A percentile compares a stretch with the other conserved stretches of the same genome.
These are phyloP conservation scores for Acholoe squamosa DNA, from an alignment of 2,888 invertebrate species.

Conservation along the genomic window DNA sequence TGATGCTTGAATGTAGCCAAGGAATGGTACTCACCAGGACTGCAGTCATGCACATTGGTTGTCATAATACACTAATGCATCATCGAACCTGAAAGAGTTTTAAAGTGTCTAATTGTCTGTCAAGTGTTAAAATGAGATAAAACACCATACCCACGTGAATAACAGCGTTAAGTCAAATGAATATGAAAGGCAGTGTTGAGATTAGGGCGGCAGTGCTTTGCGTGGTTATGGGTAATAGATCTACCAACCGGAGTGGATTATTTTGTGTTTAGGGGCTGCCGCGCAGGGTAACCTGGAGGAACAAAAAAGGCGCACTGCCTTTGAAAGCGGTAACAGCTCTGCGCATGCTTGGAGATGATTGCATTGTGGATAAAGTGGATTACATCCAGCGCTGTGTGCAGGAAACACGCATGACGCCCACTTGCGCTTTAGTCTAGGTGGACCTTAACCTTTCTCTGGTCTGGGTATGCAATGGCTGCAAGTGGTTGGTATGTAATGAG, in stretches of 20 bases:
- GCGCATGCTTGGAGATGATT: background rate
- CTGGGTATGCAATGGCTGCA: no score
- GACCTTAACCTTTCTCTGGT: no score
- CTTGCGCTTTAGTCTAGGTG: no score
- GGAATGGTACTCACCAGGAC: no score
- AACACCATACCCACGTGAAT: background rate
- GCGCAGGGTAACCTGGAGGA: background rate
- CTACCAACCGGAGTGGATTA: background rate
- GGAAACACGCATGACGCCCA: background rate
- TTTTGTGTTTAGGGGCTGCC: background rate
- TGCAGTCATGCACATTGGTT: no score
- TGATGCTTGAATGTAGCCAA: no score
- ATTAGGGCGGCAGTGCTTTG: background rate
- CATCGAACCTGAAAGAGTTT: no score
- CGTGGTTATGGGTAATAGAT: background rate
- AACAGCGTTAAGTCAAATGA: background rate
- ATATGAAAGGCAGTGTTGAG: background rate
- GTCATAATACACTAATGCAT: no score
- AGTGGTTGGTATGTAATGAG: no score
- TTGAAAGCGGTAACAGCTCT: background rate
- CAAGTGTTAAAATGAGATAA: no score
- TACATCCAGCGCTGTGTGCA: background rate
- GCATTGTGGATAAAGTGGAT: constrained; percentile 14
- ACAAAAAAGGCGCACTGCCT: background rate
- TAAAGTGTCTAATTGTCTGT: no score